phyloP scores from a whole-genome alignment of 2,113 vertebrate genomes.

The Spea bombifrons region DNA sequence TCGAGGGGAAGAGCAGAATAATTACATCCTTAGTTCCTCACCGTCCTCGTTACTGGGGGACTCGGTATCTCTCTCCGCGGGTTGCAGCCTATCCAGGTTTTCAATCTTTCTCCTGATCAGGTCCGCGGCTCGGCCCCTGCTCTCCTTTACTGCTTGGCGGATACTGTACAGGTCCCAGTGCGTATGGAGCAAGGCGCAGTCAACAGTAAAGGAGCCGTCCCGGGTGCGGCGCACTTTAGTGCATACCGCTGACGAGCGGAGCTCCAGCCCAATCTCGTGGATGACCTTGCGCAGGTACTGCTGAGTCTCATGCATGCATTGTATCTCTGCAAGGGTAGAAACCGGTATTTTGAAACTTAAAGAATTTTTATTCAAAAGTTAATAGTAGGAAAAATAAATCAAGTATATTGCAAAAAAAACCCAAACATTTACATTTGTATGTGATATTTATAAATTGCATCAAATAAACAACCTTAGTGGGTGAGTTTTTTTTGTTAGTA shows the following conservation, averaged over 20 bases:
- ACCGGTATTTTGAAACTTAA: background rate
- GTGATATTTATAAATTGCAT: too few relatives aligned
- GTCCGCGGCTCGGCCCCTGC: slow-evolving; percentile 42
- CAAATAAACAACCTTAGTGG: too few relatives aligned
- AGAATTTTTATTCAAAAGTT: too few relatives aligned
- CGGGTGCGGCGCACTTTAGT: slow-evolving; percentile 75
- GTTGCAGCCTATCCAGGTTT: background rate
- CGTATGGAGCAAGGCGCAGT: slow-evolving; percentile 71
- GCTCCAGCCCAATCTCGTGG: slow-evolving; percentile 88
- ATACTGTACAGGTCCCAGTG: slow-evolving; percentile 77
- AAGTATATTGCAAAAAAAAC: too few relatives aligned
- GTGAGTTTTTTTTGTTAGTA: too few relatives aligned
- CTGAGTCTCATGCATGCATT: slow-evolving; percentile 88
- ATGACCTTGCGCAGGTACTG: slow-evolving; percentile 81
- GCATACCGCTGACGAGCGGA: slow-evolving; percentile 81
- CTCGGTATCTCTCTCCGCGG: background rate
- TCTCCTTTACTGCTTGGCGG: slow-evolving; percentile 58
- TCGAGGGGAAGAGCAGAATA: too few relatives aligned
- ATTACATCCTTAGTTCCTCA: too few relatives aligned
- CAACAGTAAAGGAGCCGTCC: slow-evolving; percentile 77
- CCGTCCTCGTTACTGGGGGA: too few relatives aligned
- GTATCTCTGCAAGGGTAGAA: slow-evolving; percentile 72
- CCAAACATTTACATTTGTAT: too few relatives aligned
- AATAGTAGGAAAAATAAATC: too few relatives aligned
- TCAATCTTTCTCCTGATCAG: background rate